These are phyloP conservation scores for Setipinna tenuifilis DNA, from an alignment of 2,797 vertebrate genomes.

Conservation along the genomic window DNA sequence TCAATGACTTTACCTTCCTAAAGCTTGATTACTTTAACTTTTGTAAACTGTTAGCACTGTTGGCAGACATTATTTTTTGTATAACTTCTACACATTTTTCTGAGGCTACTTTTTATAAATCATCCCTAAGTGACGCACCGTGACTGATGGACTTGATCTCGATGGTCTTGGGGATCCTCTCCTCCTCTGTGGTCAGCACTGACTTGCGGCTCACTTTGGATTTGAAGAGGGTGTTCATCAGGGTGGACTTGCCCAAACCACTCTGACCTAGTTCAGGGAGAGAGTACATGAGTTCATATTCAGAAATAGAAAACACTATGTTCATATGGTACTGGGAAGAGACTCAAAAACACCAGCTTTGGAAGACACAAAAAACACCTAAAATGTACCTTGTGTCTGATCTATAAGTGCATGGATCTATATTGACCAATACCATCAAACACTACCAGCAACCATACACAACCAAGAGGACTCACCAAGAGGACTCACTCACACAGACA, in stretches of 20 bases:
- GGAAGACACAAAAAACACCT: not conserved
- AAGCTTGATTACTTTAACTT: no score
- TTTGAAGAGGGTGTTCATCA: constrained; percentile 99
- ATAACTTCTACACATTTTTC: no score
- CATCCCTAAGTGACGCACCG: constrained; percentile 65
- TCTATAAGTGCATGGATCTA: not conserved
- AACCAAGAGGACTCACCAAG: not conserved
- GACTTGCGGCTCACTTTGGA: constrained; percentile 97
- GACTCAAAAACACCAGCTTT: not conserved
- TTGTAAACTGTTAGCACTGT: no score
- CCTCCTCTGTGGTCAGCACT: constrained; percentile 81
- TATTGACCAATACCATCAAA: not conserved
- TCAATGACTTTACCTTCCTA: no score
- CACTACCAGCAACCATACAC: not conserved
- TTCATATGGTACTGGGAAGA: not conserved
- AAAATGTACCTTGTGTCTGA: no score
- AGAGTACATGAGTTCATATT: no score
- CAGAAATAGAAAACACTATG: no score
- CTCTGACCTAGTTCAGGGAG: constrained; percentile 83
- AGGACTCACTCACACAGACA: not conserved
- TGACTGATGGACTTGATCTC: constrained; percentile 97
- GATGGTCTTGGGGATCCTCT: constrained; percentile 93
- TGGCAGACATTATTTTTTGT: no score
- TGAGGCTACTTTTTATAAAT: not conserved
- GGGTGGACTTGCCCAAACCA: constrained; percentile 93